phyloP scores from a whole-genome alignment of 2,113 vertebrate genomes.

The Pseudopodoces humilis region DNA sequence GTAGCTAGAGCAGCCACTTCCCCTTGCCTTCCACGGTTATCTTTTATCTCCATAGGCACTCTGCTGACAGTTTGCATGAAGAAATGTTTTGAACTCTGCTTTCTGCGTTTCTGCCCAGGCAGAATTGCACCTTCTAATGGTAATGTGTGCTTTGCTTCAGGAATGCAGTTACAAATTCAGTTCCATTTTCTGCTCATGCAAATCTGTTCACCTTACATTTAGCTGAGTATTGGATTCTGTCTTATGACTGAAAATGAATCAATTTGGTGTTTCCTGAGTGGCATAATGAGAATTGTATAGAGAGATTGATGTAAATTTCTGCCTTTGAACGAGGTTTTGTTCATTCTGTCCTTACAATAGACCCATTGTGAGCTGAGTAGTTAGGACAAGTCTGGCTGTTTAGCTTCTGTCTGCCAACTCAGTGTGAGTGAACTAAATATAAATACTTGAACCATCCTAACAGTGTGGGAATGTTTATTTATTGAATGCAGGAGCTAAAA shows the following conservation, averaged over 20 bases:
- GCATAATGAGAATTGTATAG: background rate
- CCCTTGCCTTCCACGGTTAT: rapidly evolving
- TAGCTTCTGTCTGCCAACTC: conserved; percentile 36
- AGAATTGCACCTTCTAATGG: background rate
- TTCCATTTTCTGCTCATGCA: background rate
- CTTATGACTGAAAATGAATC: background rate
- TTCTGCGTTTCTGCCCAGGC: background rate
- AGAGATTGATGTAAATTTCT: background rate
- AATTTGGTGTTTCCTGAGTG: background rate
- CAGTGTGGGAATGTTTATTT: background rate
- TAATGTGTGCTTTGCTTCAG: background rate
- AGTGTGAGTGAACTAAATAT: conserved; percentile 51
- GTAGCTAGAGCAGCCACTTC: background rate
- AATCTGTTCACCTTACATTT: background rate
- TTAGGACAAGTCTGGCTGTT: conserved; percentile 34
- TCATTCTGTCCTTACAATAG: background rate
- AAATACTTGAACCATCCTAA: conserved; percentile 37
- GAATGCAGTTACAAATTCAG: background rate
- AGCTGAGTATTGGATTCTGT: background rate
- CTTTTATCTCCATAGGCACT: background rate
- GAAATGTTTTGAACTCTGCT: background rate
- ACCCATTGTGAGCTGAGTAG: conserved; percentile 31
- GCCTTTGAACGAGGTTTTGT: background rate
- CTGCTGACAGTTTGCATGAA: background rate
- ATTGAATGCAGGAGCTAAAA: background rate